Percentiles rank a stretch among this genome's conserved stretches.
phyloP scores from a whole-genome alignment of 2,113 vertebrate species.

The Lophius piscatorius region DNA sequence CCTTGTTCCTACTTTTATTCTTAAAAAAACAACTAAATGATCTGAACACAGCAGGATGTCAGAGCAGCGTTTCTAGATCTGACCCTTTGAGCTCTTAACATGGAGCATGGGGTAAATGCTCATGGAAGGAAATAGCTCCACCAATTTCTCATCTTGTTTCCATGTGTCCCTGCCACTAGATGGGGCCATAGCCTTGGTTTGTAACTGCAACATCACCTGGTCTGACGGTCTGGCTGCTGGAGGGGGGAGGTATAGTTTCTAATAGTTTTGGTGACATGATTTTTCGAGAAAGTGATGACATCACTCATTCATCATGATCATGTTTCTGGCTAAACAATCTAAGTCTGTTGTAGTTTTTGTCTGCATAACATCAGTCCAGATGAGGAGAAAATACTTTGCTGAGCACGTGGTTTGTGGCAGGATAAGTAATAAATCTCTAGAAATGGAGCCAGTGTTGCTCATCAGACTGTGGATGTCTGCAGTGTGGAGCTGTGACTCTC shows the following conservation, averaged over 20 bases:
- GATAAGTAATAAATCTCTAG: constrained; percentile 39
- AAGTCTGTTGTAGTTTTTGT: constrained; percentile 33
- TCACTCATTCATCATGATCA: background rate
- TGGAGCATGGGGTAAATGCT: background rate
- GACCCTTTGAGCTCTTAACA: background rate
- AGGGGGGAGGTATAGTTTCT: constrained; percentile 17
- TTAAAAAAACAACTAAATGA: too few relatives aligned
- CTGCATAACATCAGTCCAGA: too few relatives aligned
- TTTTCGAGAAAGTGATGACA: constrained; percentile 31
- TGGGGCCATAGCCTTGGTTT: constrained; percentile 51
- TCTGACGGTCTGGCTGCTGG: constrained; percentile 14
- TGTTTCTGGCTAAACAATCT: constrained; percentile 30
- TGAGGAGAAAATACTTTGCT: too few relatives aligned
- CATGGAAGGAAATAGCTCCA: background rate
- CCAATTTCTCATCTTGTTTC: background rate
- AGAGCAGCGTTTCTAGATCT: background rate
- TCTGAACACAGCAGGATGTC: background rate
- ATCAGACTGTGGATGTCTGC: constrained; percentile 21
- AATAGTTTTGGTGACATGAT: constrained; percentile 20
- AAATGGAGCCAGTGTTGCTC: constrained; percentile 51
- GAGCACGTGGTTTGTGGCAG: constrained; percentile 45
- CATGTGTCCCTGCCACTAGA: constrained; percentile 45
- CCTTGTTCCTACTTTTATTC: too few relatives aligned
- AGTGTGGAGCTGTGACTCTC: constrained; percentile 14
- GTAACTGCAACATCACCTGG: constrained; percentile 52